Evolutionary conservation across 2,888 invertebrate genomes (phyloP), one percentile per base, ranked within the genome.

Genomic region (Odontomyia ornata): DNA sequence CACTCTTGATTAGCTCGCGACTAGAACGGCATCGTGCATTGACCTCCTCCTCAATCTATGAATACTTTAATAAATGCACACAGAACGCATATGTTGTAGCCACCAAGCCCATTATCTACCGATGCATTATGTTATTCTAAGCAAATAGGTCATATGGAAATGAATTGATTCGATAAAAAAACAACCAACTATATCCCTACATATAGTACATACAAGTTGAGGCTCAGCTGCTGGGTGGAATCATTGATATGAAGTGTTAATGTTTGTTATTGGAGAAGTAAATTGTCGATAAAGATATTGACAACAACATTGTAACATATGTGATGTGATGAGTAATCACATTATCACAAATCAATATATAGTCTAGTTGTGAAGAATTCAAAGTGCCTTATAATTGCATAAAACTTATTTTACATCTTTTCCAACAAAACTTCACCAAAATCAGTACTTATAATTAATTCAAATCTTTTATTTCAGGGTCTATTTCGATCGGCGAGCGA

Each of bases 401-500:
- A n/a, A n/a, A n/a, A n/a, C n/a, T n/a, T n/a, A n/a, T n/a, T n/a
- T n/a, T n/a, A n/a, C n/a, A n/a, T n/a, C n/a, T n/a, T n/a, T n/a
- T n/a, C n/a, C n/a, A n/a, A n/a, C n/a, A n/a, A n/a, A n/a, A n/a
- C n/a, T n/a, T n/a, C n/a, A n/a, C n/a, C n/a, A n/a, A n/a, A 36
- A 36, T 36, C 36, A 5, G 36, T 36, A 36, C 36, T 36, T 36
- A 36, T 36, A 36, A 36, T 36, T 36, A 5, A 36, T 36, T n/a
- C 36, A 5, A 52, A 52, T 46, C 7, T 75, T 36, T 27, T 47
- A 13, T 64, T 75, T 76, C 75, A 79, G 79, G 72, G 47, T 23
- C 64, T 79, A 18, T 47, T 79, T 52, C 78, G 78, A 7, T 75
- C 77, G 25, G 67, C 64, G n/a, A 64, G 71, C 57, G 80, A 62